Conservation (phyloP, 2,888 invertebrate species). For the Aphidius colemani region DNA sequence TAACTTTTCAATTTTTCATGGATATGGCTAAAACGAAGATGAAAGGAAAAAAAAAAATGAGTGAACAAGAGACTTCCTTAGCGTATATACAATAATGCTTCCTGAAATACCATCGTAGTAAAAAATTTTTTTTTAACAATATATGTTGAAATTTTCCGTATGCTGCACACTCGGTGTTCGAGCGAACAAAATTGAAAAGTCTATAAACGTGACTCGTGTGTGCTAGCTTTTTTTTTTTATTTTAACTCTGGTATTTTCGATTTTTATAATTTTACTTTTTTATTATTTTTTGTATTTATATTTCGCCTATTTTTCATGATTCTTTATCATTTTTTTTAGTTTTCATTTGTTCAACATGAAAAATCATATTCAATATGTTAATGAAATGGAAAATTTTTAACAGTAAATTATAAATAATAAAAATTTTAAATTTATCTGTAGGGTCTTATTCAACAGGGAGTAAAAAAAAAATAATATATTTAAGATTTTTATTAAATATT, state of each 20-base stretch:
- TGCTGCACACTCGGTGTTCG: conserved; percentile 19
- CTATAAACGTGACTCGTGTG: conserved; percentile 31
- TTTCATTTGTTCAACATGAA: too few relatives aligned
- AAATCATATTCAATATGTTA: too few relatives aligned
- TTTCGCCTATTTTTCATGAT: too few relatives aligned
- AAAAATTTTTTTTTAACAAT: conserved; percentile 22
- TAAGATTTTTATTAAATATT: too few relatives aligned
- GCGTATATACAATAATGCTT: conserved; percentile 27
- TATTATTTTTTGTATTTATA: too few relatives aligned
- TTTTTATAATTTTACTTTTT: neutral
- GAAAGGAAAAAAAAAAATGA: conserved; percentile 7
- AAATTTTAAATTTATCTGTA: too few relatives aligned
- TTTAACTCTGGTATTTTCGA: neutral
- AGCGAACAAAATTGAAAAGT: conserved; percentile 32
- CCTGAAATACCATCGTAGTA: conserved; percentile 26
- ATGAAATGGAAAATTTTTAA: too few relatives aligned
- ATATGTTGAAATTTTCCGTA: conserved; percentile 23
- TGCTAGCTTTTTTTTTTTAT: conserved; percentile 9
- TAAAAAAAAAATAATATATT: too few relatives aligned
- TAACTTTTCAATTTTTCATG: neutral
- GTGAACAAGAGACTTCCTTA: too few relatives aligned
- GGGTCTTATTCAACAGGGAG: too few relatives aligned
- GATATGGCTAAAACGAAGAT: conserved; percentile 1
- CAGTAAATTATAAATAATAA: too few relatives aligned
- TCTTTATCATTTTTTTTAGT: too few relatives aligned